These are phyloP conservation scores for Anticlea derivata DNA, from an alignment of 2,888 invertebrate species.

Conservation along the genomic window DNA sequence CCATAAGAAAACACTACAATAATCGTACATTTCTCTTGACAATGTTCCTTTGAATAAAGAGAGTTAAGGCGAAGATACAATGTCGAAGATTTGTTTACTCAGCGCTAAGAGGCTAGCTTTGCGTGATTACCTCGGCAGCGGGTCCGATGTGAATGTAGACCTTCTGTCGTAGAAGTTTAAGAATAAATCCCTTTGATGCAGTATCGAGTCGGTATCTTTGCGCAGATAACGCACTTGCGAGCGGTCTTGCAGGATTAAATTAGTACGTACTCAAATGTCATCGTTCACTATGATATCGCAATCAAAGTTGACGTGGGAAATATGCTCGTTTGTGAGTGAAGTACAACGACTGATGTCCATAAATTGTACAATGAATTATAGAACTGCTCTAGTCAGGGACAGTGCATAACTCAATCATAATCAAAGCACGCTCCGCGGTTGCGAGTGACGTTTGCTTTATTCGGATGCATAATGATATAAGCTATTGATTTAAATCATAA, in stretches of 20 bases:
- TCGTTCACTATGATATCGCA: slow-evolving; percentile 79
- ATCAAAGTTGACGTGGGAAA: slow-evolving; percentile 82
- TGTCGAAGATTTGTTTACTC: slow-evolving; percentile 80
- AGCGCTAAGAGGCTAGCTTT: slow-evolving; percentile 67
- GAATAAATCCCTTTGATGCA: slow-evolving; percentile 50
- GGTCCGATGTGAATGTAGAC: slow-evolving; percentile 60
- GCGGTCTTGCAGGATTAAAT: slow-evolving; percentile 67
- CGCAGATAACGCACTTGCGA: slow-evolving; percentile 59
- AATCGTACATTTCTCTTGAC: slow-evolving; percentile 82
- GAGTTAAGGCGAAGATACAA: slow-evolving; percentile 80
- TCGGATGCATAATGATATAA: slow-evolving; percentile 25
- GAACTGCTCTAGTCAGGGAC: slow-evolving; percentile 56
- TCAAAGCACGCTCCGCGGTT: slow-evolving; percentile 42
- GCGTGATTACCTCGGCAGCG: slow-evolving; percentile 63
- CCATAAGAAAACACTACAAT: slow-evolving; percentile 78
- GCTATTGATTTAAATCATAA: slow-evolving; percentile 30
- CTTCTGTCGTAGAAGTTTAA: slow-evolving; percentile 57
- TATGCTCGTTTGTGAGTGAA: slow-evolving; percentile 77
- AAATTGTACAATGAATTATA: slow-evolving; percentile 78
- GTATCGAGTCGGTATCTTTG: slow-evolving; percentile 56
- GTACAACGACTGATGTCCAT: slow-evolving; percentile 63
- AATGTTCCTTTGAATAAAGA: slow-evolving; percentile 81
- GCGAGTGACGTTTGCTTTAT: slow-evolving; percentile 37
- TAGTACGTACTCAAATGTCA: slow-evolving; percentile 76
- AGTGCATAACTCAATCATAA: slow-evolving; percentile 75